Base-by-base conservation (phyloP, 2,888 invertebrate species). In the Pherbina coryleti region DNA sequence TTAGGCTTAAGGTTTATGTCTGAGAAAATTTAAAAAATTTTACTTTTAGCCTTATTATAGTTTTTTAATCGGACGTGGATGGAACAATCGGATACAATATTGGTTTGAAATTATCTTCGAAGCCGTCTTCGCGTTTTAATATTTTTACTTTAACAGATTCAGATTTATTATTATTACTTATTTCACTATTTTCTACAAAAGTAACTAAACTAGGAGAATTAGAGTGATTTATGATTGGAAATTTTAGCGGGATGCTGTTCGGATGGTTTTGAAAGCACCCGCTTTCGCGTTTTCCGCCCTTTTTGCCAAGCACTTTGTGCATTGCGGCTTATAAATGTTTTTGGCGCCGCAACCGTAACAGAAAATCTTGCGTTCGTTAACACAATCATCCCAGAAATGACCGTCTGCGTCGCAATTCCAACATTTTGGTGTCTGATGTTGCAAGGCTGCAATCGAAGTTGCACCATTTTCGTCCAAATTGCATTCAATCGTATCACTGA, bases 351-450 rank as follows among this genome's bases (percentile, higher is more conserved):
- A 76, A 2, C 71, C 76, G 37, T 76, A 72, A 9, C 76, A 76
- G 37, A 72, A 76, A 22, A 76, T 28, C 3, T n/a, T 71, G 11
- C 70, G n/a, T 7, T 51, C 49, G 37, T 22, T 11, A 1, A 76
- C 5, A 22, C 72, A 76, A 64, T 71, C 53, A 7, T 76, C 64
- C 71, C 71, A 76, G n/a, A 5, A 53, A 49, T 72, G 64, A 5
- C 76, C 76, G 31, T 49, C 5, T 53, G 62, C 62, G n/a, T 72
- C 71, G n/a, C 71, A 76, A 37, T 76, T 76, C 69, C 70, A 76
- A 37, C 76, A 76, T 44, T 69, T 76, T 19, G 9, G 9, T 7
- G n/a, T 1, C 0, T 17, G 0, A 5, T 69, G 67, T 14, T 14
- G 31, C 5, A 28, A 31, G 14, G 17, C 53, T 9, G 7, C 53